Evolutionary conservation across 1,140 invertebrate species (phyloP).

Genomic region (Solenopsis invicta): DNA sequence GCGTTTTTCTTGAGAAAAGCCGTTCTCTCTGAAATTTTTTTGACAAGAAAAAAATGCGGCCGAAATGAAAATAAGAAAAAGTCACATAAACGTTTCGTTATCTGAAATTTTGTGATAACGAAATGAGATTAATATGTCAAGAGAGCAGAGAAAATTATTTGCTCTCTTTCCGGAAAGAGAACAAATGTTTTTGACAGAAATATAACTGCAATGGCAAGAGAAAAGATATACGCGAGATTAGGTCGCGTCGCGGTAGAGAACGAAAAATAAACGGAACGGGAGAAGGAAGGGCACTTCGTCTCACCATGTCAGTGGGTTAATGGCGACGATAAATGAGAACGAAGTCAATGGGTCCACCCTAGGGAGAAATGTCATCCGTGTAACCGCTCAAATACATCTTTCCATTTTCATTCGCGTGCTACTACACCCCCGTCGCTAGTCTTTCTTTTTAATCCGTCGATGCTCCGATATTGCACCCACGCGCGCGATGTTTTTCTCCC

Average conservation of each 20-base stretch:
- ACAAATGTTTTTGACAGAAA: slow-evolving; percentile 1
- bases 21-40: background rate
- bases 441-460: slow-evolving; percentile 25
- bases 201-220: background rate
- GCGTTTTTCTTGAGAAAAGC: background rate
- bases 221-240: slow-evolving; percentile 7
- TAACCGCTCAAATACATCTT: slow-evolving; percentile 54
- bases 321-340: slow-evolving; percentile 71
- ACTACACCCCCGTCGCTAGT: background rate
- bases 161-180: background rate
- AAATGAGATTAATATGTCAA: background rate
- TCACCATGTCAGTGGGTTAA: slow-evolving; percentile 73
- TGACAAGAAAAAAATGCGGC: background rate
- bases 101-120: background rate
- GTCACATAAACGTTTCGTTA: background rate
- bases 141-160: background rate
- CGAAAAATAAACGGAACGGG: slow-evolving; percentile 26
- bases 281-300: slow-evolving; percentile 9
- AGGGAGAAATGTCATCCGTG: slow-evolving; percentile 26
- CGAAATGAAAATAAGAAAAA: background rate
- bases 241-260: background rate
- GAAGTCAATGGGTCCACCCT: slow-evolving; percentile 50
- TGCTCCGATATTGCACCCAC: background rate
- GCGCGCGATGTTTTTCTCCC: background rate
- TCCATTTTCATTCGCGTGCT: slow-evolving; percentile 41